Evolutionary conservation across 2,113 vertebrate genomes (phyloP).

Genomic region (Odontesthes bonariensis): DNA sequence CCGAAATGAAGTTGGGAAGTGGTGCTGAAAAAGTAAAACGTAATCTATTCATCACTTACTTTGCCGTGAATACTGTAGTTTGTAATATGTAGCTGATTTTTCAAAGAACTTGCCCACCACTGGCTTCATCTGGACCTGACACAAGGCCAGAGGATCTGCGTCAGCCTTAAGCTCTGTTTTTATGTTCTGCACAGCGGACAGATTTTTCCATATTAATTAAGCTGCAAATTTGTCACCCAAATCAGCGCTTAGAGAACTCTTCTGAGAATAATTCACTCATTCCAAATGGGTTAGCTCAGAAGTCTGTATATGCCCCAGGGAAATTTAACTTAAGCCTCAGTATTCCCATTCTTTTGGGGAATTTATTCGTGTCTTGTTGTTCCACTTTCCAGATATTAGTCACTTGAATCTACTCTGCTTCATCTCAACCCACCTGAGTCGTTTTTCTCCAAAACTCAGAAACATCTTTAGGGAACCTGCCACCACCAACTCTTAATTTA

Average conservation of each 20-base stretch:
- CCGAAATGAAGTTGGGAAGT: no score
- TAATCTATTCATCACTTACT: no score
- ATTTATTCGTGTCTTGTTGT: constrained; percentile 24
- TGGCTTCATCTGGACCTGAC: not conserved
- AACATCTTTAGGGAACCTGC: constrained; percentile 30
- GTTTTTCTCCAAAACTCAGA: constrained; percentile 24
- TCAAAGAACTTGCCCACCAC: not conserved
- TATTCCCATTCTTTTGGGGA: constrained; percentile 23
- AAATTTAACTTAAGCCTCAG: constrained; percentile 1
- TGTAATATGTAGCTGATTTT: not conserved
- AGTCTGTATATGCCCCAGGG: constrained; percentile 5
- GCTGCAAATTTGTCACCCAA: constrained; percentile 25
- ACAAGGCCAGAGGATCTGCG: not conserved
- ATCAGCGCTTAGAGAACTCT: constrained; percentile 11
- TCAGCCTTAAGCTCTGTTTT: constrained; percentile 3
- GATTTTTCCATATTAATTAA: constrained; percentile 37
- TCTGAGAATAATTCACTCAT: constrained; percentile 15
- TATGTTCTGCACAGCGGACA: not conserved
- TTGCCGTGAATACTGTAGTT: no score
- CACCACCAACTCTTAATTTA: constrained; percentile 16
- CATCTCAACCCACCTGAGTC: constrained; percentile 26
- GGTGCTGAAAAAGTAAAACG: no score
- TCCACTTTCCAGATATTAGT: constrained; percentile 50
- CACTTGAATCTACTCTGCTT: constrained; percentile 38
- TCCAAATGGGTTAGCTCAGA: constrained; percentile 29